Evolutionary conservation across 2,888 invertebrate genomes (phyloP).

Genomic region (Andrena haemorrhoa): DNA sequence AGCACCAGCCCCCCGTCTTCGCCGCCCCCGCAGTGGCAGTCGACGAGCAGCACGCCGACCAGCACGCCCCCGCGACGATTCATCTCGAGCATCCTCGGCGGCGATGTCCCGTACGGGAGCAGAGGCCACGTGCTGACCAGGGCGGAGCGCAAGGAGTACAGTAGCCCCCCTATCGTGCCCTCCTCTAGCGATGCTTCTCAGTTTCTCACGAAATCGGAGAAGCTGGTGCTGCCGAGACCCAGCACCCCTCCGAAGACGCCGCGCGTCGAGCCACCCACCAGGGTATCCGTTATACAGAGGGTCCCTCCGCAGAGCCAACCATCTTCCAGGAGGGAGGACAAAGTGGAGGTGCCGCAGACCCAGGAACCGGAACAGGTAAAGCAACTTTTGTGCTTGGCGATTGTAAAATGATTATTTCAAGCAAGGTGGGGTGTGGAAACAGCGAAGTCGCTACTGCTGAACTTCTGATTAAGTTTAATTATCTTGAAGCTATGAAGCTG

Average conservation of each 20-base stretch:
- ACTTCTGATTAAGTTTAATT: no score
- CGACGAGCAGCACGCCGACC: constrained; percentile 64
- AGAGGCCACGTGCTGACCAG: constrained; percentile 92
- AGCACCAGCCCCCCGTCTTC: constrained; percentile 81
- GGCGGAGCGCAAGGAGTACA: constrained; percentile 93
- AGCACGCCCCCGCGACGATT: constrained; percentile 88
- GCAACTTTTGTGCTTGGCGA: no score
- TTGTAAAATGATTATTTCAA: no score
- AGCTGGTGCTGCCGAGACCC: constrained; percentile 82
- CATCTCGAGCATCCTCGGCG: constrained; percentile 92
- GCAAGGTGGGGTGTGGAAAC: no score
- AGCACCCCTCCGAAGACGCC: constrained; percentile 88
- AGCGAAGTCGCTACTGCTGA: no score
- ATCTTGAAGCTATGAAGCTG: no score
- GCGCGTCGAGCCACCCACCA: constrained; percentile 88
- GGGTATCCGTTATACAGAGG: constrained; percentile 93
- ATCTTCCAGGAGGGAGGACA: constrained; percentile 80
- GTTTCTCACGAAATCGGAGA: constrained; percentile 86
- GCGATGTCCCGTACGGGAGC: constrained; percentile 93
- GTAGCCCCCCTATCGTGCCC: constrained; percentile 85
- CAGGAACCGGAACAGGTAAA: constrained; percentile 84
- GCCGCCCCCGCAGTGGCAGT: constrained; percentile 81
- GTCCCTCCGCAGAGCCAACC: constrained; percentile 87
- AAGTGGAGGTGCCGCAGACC: constrained; percentile 80
- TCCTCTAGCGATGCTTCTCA: constrained; percentile 87